Evolutionary conservation across 2,797 vertebrate species (phyloP).

Genomic region (Acestrorhynchus altus): DNA sequence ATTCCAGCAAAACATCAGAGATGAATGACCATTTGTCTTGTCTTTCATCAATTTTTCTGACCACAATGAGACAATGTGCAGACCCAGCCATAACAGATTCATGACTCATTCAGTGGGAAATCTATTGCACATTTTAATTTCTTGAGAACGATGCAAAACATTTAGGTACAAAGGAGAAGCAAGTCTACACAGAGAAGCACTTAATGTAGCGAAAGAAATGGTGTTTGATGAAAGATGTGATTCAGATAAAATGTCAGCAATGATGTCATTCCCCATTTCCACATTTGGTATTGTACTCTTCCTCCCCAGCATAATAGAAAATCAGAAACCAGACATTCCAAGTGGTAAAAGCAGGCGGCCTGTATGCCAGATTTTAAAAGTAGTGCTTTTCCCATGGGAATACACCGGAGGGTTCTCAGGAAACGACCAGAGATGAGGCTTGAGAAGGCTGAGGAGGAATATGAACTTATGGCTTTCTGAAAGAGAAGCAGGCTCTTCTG

Average conservation of each 20-base stretch:
- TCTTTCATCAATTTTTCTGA: no score
- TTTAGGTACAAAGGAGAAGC: background rate
- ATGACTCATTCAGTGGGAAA: background rate
- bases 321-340: slow-evolving; percentile 8
- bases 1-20: no score
- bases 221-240: background rate
- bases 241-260: slow-evolving; percentile 14
- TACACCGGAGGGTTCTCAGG: slow-evolving; percentile 41
- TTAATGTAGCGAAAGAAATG: background rate
- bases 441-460: slow-evolving; percentile 52
- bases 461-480: slow-evolving; percentile 55
- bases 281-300: slow-evolving; percentile 3
- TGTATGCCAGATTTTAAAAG: slow-evolving; percentile 39
- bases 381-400: slow-evolving; percentile 28
- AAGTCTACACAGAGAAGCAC: background rate
- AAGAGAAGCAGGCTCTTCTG: slow-evolving; percentile 45
- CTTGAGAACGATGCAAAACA: background rate
- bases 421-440: slow-evolving; percentile 59
- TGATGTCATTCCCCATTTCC: slow-evolving; percentile 28
- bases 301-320: slow-evolving; percentile 17
- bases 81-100: background rate
- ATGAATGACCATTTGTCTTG: no score
- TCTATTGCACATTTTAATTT: background rate
- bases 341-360: background rate
- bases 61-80: background rate